Percentiles rank a stretch among this genome's conserved stretches.
Evolutionary conservation across 2,113 vertebrate species (phyloP).

Genomic region (Caretta caretta): DNA sequence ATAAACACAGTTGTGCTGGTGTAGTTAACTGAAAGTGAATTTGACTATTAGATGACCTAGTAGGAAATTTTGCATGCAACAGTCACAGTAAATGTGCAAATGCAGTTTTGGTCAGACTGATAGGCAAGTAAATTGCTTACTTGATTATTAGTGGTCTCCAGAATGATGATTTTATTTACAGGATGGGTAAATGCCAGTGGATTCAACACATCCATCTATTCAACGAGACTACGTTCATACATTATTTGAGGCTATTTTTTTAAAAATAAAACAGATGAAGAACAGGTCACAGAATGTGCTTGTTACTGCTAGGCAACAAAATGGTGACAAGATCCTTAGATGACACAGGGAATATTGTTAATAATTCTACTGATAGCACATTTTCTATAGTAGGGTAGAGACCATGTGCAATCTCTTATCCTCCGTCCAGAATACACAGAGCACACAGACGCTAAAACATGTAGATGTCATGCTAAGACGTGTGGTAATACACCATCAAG

Average conservation of each 20-base stretch:
- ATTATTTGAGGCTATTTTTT: slow-evolving; percentile 70
- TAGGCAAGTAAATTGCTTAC: slow-evolving; percentile 81
- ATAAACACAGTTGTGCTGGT: neutral
- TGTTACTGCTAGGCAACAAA: slow-evolving; percentile 1
- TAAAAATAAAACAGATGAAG: slow-evolving; percentile 60
- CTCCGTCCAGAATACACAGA: fast-evolving
- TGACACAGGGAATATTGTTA: neutral
- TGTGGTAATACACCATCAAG: neutral
- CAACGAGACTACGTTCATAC: slow-evolving; percentile 72
- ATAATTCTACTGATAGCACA: neutral
- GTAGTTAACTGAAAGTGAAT: slow-evolving; percentile 61
- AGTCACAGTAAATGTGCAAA: neutral
- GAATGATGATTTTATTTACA: slow-evolving; percentile 78
- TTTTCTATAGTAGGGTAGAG: neutral
- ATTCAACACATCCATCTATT: slow-evolving; percentile 32
- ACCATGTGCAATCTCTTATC: neutral
- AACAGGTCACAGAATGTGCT: slow-evolving; percentile 61
- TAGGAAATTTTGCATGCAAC: neutral
- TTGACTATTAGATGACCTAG: slow-evolving; percentile 8
- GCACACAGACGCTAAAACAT: fast-evolving
- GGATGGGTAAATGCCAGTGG: slow-evolving; percentile 71
- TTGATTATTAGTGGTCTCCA: slow-evolving; percentile 75
- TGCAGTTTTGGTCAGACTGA: slow-evolving; percentile 70
- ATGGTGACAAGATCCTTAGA: neutral
- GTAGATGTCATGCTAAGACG: neutral